Evolutionary conservation across 2,888 invertebrate species (phyloP).

Genomic region (Hemistola chrysoprasaria): DNA sequence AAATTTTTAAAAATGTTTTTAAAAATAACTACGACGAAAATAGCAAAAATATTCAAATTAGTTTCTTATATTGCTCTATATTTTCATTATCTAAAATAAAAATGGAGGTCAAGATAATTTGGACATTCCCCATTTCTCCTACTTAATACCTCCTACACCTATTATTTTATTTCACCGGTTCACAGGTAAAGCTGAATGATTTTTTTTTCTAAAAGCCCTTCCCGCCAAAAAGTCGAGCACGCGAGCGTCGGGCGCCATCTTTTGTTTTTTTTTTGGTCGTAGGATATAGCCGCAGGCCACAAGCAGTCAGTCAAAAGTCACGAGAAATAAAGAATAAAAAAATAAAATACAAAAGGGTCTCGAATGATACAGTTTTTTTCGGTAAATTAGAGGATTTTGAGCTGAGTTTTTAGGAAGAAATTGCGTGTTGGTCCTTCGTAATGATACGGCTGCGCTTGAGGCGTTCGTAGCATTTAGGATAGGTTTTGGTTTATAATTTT

Average conservation of each 20-base stretch:
- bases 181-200: slow-evolving; percentile 64
- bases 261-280: slow-evolving; percentile 61
- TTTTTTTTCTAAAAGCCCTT: slow-evolving; percentile 65
- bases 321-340: slow-evolving; percentile 37
- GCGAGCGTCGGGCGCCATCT: slow-evolving; percentile 66
- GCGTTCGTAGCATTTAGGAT: slow-evolving; percentile 34
- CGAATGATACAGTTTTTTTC: slow-evolving; percentile 79
- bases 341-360: slow-evolving; percentile 62
- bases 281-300: slow-evolving; percentile 66
- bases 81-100: too few species aligned
- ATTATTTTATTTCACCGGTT: slow-evolving; percentile 57
- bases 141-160: slow-evolving; percentile 5
- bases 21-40: too few species aligned
- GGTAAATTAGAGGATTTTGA: slow-evolving; percentile 77
- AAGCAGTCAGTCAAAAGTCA: slow-evolving; percentile 81
- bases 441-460: slow-evolving; percentile 62
- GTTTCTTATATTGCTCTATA: too few species aligned
- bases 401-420: slow-evolving; percentile 60
- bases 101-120: background rate
- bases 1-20: too few species aligned
- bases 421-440: slow-evolving; percentile 69
- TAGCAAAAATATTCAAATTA: too few species aligned
- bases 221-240: slow-evolving; percentile 62
- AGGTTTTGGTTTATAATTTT: slow-evolving; percentile 29
- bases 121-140: slow-evolving; percentile 9